A percentile compares a stretch with the other conserved stretches of the same genome.
phyloP scores from a whole-genome alignment of 1,140 invertebrate species.

The Drosophila mauritiana region DNA sequence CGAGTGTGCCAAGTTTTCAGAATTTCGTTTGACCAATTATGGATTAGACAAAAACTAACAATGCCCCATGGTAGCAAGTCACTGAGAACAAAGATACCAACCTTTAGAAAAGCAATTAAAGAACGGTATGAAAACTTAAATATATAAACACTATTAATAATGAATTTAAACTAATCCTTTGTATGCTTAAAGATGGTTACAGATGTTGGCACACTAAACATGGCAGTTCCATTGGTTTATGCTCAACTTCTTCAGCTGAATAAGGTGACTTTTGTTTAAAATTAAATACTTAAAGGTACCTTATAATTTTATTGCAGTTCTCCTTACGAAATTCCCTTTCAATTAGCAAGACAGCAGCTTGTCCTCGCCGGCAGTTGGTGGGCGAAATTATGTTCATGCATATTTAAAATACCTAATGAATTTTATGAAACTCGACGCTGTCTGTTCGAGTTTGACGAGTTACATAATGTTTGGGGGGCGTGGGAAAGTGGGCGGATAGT shows the following conservation, averaged over 20 bases:
- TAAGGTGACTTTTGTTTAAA: no score
- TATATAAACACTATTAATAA: no score
- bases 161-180: no score
- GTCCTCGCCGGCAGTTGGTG: conserved; percentile 9
- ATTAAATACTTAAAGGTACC: no score
- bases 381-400: conserved; percentile 32
- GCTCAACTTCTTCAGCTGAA: no score
- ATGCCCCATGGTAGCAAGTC: background rate
- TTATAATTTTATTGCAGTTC: no score
- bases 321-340: conserved; percentile 4
- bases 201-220: background rate
- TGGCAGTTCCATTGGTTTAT: background rate
- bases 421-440: conserved; percentile 26
- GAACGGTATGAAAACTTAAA: no score
- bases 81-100: background rate
- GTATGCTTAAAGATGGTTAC: no score
- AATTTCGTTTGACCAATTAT: conserved; percentile 6
- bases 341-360: conserved; percentile 13
- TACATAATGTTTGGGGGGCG: background rate
- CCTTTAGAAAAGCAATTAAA: background rate
- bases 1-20: background rate
- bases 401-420: conserved; percentile 38
- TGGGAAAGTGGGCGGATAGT: background rate
- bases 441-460: conserved; percentile 13
- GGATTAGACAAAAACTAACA: background rate